Evolutionary conservation across 1,140 invertebrate species (phyloP).

Genomic region (Steinernema khuongi): DNA sequence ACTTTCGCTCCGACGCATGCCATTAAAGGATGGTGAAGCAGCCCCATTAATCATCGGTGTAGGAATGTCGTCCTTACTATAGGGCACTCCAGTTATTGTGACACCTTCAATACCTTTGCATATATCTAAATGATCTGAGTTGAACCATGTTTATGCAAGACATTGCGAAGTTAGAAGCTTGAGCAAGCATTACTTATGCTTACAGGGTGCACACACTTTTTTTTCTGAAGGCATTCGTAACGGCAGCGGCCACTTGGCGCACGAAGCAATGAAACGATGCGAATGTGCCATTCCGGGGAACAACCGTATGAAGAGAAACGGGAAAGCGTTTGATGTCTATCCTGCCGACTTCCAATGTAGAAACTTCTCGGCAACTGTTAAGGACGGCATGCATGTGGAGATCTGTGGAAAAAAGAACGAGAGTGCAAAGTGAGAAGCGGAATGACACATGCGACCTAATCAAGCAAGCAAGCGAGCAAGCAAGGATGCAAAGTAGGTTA

Average conservation of each 20-base stretch:
- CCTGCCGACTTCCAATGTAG: too few relatives aligned
- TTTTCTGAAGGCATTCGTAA: not conserved
- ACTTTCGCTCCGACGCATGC: conserved; percentile 4
- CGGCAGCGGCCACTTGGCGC: not conserved
- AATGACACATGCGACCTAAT: too few relatives aligned
- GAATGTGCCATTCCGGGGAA: too few relatives aligned
- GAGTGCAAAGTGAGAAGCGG: too few relatives aligned
- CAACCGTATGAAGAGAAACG: too few relatives aligned
- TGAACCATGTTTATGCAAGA: not conserved
- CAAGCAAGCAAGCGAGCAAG: not conserved
- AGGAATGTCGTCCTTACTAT: not conserved
- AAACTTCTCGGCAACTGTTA: too few relatives aligned
- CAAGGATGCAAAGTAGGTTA: not conserved
- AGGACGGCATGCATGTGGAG: too few relatives aligned
- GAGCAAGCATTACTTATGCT: not conserved
- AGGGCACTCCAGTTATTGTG: not conserved
- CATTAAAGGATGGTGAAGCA: too few relatives aligned
- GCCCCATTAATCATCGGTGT: not conserved
- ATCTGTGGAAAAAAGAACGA: too few relatives aligned
- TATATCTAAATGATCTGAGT: not conserved
- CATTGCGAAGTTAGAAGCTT: not conserved
- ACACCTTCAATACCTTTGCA: not conserved
- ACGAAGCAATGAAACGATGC: too few relatives aligned
- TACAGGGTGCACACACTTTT: not conserved
- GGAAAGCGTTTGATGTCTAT: too few relatives aligned